Conservation (phyloP, 2,797 vertebrate genomes). For the Orestias chungarensis region DNA sequence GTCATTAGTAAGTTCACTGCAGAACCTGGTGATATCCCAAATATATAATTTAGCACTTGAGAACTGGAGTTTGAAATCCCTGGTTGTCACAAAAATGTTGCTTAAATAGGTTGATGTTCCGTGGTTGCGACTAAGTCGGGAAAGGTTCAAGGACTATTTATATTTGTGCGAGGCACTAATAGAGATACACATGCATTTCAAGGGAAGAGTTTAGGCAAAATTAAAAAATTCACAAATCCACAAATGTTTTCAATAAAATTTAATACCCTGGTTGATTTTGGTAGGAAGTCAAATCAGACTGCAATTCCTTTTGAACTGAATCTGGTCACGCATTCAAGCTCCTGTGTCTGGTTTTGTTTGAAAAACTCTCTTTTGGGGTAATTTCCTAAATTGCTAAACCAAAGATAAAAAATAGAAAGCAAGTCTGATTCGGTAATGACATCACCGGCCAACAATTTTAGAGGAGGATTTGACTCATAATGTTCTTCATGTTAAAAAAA, state of each 20-base stretch:
- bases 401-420: not conserved
- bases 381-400: not conserved
- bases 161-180: not conserved
- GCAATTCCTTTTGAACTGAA: not conserved
- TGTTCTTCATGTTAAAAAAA: not conserved
- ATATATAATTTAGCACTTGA: not conserved
- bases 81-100: not conserved
- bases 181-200: not conserved
- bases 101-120: not conserved
- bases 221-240: constrained; percentile 9
- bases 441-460: not conserved
- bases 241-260: not conserved
- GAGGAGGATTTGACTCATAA: not conserved
- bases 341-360: not conserved
- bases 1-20: not conserved
- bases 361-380: not conserved
- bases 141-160: not conserved
- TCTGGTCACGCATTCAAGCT: not conserved
- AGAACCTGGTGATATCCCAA: not conserved
- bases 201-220: not conserved
- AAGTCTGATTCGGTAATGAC: not conserved
- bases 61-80: not conserved
- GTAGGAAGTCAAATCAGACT: not conserved
- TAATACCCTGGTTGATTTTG: not conserved
- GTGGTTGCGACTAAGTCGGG: not conserved